Base-by-base conservation (phyloP, 2,888 invertebrate species). In the Troides aeacus region DNA sequence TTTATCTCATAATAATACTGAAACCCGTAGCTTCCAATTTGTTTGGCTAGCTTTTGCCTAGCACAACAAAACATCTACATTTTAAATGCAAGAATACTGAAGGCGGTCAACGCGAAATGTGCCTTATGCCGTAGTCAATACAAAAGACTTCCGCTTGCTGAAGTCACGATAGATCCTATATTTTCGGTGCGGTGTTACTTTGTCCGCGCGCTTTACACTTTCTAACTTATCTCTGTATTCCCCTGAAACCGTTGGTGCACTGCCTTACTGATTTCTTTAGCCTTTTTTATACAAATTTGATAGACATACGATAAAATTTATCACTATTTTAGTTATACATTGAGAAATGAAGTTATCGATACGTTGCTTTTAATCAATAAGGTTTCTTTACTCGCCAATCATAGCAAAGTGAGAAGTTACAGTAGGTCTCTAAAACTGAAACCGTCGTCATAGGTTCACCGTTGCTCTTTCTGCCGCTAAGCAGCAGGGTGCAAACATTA, bases 31-130 rank as follows among this genome's bases (percentile, higher is more conserved):
- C 66, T 70, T 66, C 83, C 87, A 90, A 90, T 89, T 89, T 88
- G 89, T 90, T 90, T 89, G 83, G 86, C 85, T 84, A 84, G 84
- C 87, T 86, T 87, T 88, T 88, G 88, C 87, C 88, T 88, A 88
- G 86, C 90, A 88, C 88, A 91, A 85, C 83, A 81, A 84, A 83
- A 86, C 83, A 84, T 85, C 84, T 86, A 81, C 87, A 89, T 89
- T 87, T 86, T 84, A 77, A 83, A 84, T 82, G 74, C 75, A 78
- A 80, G 81, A 83, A 87, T 84, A 85, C 85, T 85, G 23, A 23
- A 5, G 39, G 39, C 53, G 53, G 23, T n/a, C 39, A 17, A 62
- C 7, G 17, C 24, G 59, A 46, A 66, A 36, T 39, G 36, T 62
- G 39, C 70, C 59, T 70, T 69, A 61, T 50, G 15, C 21, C 1